Evolutionary conservation across 2,797 vertebrate species (phyloP), one percentile per base, ranked within the genome.

Genomic region (Lepilemur septentrionalis): DNA sequence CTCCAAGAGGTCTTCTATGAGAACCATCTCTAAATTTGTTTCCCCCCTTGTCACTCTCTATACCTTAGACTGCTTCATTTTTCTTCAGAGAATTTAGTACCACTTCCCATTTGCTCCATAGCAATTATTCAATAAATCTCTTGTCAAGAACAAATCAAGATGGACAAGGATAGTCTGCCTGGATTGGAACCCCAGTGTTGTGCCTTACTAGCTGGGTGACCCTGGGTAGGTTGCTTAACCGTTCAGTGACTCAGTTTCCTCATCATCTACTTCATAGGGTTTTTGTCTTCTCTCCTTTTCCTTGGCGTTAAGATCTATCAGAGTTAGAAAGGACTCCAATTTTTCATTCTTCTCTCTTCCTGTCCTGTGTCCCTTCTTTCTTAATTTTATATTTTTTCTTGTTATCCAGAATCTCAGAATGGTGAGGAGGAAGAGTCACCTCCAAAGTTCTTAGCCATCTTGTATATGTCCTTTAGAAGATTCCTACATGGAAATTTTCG

Each of bases 371-470:
- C 11, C 13, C 17, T 23, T 88, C 35, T 63, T 89, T 90, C 30
- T 55, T 81, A 84, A 72, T 79, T 87, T 83, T 83, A 75, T 79
- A n/a, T 76, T 73, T 67, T 94, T 94, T 91, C 20, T 38, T 38
- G 11, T 87, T 94, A 35, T 46, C 75, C 41, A 92, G n/a, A 92
- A 25, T 85, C 80, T 92, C 87, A 94, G 48, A 86, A 95, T 55
- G 30, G 12, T 83, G 22, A 89, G 14, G 20, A 79, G 22, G 32
- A 22, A 41, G 9, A 85, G 28, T 82, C 35, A 35, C 57, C 52
- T 84, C 84, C 73, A 79, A n/a, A 70, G 52, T 38, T 88, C 57
- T 75, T 83, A 84, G 28, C 50, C 57, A 59, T 94, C 55, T 67
- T 52, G 20, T 86, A 20, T 48, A 17, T 88, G 38, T 73, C 65